Conservation (phyloP, 1,140 invertebrate genomes). For the Liolophura sinensis region DNA sequence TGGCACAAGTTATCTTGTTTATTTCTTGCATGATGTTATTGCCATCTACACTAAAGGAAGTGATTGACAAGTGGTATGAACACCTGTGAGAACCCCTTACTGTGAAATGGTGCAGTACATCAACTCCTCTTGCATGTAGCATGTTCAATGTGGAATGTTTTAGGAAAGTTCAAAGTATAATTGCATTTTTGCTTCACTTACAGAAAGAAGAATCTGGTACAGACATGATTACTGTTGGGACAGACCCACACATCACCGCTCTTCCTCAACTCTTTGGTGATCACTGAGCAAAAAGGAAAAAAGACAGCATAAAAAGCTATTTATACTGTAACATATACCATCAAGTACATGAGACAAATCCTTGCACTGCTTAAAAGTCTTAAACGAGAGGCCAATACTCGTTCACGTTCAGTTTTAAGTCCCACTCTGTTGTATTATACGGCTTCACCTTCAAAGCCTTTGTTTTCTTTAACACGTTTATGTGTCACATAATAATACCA, state of each 20-base stretch:
- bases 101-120: background rate
- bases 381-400: no score
- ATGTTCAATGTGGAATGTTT: background rate
- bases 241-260: conserved; percentile 38
- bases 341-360: no score
- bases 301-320: background rate
- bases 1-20: no score
- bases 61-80: no score
- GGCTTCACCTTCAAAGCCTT: no score
- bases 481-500: no score
- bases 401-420: no score
- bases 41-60: background rate
- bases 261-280: conserved; percentile 35
- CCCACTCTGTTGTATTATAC: no score
- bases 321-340: background rate
- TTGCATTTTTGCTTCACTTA: conserved; percentile 26
- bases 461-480: no score
- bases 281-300: conserved; percentile 31
- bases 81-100: no score
- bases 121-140: background rate
- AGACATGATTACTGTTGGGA: conserved; percentile 36
- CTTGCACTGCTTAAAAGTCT: no score
- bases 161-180: background rate
- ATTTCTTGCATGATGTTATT: no score
- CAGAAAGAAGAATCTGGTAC: conserved; percentile 51